These are phyloP conservation scores for Sialia sialis DNA, from an alignment of 2,113 vertebrate genomes.

Conservation along the genomic window DNA sequence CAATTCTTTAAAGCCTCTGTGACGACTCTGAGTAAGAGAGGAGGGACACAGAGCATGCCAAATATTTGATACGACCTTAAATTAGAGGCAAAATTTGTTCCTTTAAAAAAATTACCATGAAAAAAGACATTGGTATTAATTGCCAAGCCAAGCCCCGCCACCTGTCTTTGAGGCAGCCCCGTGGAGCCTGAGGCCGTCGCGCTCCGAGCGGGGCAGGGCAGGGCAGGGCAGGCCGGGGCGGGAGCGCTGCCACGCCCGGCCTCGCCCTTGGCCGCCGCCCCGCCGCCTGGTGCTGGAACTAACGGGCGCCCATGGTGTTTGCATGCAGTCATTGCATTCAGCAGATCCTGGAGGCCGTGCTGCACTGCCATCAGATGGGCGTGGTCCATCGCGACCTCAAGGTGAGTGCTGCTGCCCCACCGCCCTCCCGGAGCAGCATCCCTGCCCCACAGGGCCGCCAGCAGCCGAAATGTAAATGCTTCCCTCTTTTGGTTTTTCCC, in stretches of 20 bases:
- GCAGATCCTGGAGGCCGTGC: constrained; percentile 98
- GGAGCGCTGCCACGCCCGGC: not conserved
- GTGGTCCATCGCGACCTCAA: constrained; percentile 97
- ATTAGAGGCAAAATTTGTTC: not conserved
- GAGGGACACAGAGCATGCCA: not conserved
- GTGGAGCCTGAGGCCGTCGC: not conserved
- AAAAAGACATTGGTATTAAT: not conserved
- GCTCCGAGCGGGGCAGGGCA: not conserved
- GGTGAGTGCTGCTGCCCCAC: constrained; percentile 80
- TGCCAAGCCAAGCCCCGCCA: not conserved
- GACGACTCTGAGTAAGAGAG: not conserved
- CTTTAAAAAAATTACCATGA: not conserved
- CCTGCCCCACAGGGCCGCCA: not conserved
- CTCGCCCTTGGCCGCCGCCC: not conserved
- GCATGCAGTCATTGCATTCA: constrained; percentile 99
- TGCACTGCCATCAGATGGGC: constrained; percentile 98
- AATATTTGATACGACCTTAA: not conserved
- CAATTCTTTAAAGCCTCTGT: not conserved
- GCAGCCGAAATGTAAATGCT: not conserved
- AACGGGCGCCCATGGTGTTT: constrained; percentile 92
- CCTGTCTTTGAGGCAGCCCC: not conserved
- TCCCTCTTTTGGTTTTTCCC: not conserved
- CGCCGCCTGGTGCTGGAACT: constrained; percentile 65
- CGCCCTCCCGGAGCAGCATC: not conserved
- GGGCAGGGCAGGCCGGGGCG: not conserved